A percentile compares a stretch with the other conserved stretches of the same genome.
Conservation (phyloP, 1,140 invertebrate genomes). For the Hormaphis cornu region DNA sequence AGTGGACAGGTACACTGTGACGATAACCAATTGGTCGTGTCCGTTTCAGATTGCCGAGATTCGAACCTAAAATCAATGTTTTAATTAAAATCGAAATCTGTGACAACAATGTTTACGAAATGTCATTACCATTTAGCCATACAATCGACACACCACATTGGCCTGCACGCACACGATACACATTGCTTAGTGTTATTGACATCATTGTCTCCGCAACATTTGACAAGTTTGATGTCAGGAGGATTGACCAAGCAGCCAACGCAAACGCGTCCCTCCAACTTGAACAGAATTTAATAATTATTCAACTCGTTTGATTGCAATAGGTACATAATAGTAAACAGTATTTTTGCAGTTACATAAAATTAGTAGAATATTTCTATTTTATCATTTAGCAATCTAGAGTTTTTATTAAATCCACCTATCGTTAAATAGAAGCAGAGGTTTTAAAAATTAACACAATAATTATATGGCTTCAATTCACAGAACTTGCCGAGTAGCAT, state of each 20-base stretch:
- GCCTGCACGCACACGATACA: constrained; percentile 59
- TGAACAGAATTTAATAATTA: constrained; percentile 20
- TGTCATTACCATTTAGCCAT: constrained; percentile 67
- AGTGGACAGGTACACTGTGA: constrained; percentile 82
- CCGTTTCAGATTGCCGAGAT: constrained; percentile 64
- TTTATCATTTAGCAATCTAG: too few relatives aligned
- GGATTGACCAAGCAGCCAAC: constrained; percentile 75
- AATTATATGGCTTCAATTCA: too few relatives aligned
- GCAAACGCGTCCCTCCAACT: constrained; percentile 67
- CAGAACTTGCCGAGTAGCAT: too few relatives aligned
- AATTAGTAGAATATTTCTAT: too few relatives aligned
- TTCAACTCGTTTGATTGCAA: too few relatives aligned
- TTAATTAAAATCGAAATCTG: constrained; percentile 11
- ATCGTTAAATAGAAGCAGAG: too few relatives aligned
- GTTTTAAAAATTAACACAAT: too few relatives aligned
- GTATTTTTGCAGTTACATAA: too few relatives aligned
- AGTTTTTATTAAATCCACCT: too few relatives aligned
- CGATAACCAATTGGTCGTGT: constrained; percentile 67
- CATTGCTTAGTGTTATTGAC: constrained; percentile 46
- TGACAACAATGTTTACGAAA: not conserved
- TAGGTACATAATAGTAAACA: too few relatives aligned
- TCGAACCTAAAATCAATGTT: constrained; percentile 54
- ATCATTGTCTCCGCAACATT: constrained; percentile 52
- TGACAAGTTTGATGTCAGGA: constrained; percentile 72
- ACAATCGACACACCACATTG: constrained; percentile 82